A percentile compares a stretch with the other conserved stretches of the same genome.
These are phyloP conservation scores for Chaetops frenatus DNA, from an alignment of 2,113 vertebrate species.

Conservation along the genomic window DNA sequence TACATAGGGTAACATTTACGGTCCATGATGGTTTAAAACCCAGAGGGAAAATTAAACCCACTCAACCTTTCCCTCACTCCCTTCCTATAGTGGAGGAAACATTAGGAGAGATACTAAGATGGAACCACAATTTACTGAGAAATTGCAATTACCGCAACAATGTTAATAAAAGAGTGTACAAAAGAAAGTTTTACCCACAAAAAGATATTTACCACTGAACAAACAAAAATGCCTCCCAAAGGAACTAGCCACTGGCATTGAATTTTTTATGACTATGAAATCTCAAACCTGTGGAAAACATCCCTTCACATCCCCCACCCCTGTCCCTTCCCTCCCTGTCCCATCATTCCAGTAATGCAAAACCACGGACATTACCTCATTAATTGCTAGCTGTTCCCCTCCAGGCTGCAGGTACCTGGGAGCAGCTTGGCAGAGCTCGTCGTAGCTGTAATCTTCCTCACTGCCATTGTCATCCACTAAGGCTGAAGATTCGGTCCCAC, in stretches of 20 bases:
- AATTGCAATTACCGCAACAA: neutral
- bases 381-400: conserved; percentile 89
- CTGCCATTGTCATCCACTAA: conserved; percentile 90
- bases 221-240: neutral
- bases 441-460: conserved; percentile 91
- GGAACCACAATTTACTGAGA: neutral
- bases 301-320: accelerated
- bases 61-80: neutral
- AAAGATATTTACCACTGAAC: neutral
- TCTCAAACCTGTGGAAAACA: neutral
- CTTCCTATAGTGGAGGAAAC: neutral
- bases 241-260: neutral
- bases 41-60: neutral
- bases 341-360: neutral
- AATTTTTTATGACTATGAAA: neutral
- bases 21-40: neutral
- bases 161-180: neutral
- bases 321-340: neutral
- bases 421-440: conserved; percentile 83
- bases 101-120: neutral
- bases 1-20: neutral
- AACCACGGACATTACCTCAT: conserved; percentile 77
- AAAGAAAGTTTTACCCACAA: neutral
- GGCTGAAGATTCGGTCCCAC: conserved; percentile 72
- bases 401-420: conserved; percentile 87